Percentiles rank a stretch among this genome's conserved stretches.
These are phyloP conservation scores for Pitta sordida DNA, from an alignment of 2,113 vertebrate species.

Conservation along the genomic window DNA sequence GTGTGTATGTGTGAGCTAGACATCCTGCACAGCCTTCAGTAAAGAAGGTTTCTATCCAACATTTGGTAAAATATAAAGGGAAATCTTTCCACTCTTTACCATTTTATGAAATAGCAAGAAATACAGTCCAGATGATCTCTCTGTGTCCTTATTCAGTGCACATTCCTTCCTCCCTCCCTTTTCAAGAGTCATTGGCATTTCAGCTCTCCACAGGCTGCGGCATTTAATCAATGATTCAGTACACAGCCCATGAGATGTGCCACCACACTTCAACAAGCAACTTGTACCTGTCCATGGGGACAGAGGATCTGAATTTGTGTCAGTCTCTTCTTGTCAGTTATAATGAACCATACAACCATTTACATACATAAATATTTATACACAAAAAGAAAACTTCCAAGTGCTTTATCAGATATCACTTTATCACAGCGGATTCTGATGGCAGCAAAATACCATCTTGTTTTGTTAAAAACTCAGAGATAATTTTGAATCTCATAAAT, in stretches of 20 bases:
- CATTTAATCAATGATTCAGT: constrained; percentile 78
- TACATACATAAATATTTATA: constrained; percentile 79
- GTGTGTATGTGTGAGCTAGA: neutral
- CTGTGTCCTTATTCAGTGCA: constrained; percentile 50
- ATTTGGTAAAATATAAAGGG: constrained; percentile 5
- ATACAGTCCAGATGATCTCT: neutral
- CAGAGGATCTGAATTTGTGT: constrained; percentile 72
- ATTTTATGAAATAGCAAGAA: neutral
- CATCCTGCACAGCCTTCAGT: neutral
- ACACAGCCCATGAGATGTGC: constrained; percentile 67
- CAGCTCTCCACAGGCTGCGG: constrained; percentile 68
- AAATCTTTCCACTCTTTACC: neutral
- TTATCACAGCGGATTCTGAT: constrained; percentile 45
- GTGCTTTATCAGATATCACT: constrained; percentile 55
- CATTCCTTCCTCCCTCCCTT: neutral
- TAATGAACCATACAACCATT: constrained; percentile 69
- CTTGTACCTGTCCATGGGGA: constrained; percentile 68
- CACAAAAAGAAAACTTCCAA: constrained; percentile 63
- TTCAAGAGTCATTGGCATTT: constrained; percentile 56
- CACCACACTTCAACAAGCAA: constrained; percentile 70
- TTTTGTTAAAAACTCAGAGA: constrained; percentile 50
- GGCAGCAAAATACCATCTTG: constrained; percentile 52
- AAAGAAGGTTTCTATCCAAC: neutral
- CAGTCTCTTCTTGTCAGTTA: constrained; percentile 69
- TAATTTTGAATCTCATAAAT: constrained; percentile 29